Conservation (phyloP, 2,797 vertebrate genomes). For the Gobionotothen gibberifrons region DNA sequence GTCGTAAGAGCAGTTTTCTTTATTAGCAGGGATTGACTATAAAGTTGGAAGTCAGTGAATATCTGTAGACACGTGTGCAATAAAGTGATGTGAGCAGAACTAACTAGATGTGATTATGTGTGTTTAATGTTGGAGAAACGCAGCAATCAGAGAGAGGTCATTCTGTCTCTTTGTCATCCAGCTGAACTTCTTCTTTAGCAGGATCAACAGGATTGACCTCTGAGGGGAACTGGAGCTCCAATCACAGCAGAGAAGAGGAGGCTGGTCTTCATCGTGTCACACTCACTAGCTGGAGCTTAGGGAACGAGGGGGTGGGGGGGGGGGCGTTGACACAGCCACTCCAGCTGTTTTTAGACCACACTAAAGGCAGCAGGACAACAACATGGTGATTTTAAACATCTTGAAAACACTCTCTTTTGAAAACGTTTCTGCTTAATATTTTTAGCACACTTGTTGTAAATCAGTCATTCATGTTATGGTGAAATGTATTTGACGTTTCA, state of each 20-base stretch:
- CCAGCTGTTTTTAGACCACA: conserved; percentile 60
- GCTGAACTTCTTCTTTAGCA: conserved; percentile 52
- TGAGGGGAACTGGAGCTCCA: conserved; percentile 26
- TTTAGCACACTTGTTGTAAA: neutral
- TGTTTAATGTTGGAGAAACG: neutral
- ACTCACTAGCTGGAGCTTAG: conserved; percentile 49
- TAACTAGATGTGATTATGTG: neutral
- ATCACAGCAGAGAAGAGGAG: conserved; percentile 34
- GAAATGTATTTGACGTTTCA: neutral
- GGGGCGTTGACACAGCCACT: conserved; percentile 56
- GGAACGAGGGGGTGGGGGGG: neutral
- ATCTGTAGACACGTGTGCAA: neutral
- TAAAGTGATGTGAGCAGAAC: conserved; percentile 1
- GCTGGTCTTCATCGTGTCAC: conserved; percentile 55
- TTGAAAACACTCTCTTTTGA: neutral
- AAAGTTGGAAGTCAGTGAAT: neutral
- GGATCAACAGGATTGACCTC: conserved; percentile 40
- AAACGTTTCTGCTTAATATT: neutral
- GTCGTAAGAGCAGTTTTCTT: neutral
- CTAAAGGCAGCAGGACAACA: conserved; percentile 6
- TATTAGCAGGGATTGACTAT: neutral
- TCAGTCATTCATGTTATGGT: neutral
- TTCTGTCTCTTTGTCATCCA: conserved; percentile 22
- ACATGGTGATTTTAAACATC: neutral
- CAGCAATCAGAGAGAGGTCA: neutral